These are phyloP conservation scores for Rhinoptilus africanus DNA, from an alignment of 2,113 vertebrate genomes.

Conservation along the genomic window DNA sequence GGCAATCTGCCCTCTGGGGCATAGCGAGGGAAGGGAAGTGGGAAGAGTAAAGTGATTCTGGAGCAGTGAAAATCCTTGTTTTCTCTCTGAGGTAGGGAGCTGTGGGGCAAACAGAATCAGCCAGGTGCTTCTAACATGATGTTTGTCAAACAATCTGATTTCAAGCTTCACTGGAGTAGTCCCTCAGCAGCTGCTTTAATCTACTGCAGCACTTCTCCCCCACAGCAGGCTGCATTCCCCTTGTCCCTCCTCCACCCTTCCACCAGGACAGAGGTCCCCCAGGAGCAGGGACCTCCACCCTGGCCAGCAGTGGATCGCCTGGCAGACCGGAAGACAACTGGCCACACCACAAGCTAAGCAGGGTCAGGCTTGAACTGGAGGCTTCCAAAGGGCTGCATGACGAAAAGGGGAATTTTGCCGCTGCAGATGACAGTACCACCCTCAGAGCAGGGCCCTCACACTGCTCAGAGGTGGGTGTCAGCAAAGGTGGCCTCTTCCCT, in stretches of 20 bases:
- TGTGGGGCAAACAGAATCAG: constrained; percentile 53
- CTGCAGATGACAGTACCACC: neutral
- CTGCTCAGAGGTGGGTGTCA: neutral
- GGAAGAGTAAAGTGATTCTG: neutral
- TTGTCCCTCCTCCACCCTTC: neutral
- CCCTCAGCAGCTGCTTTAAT: constrained; percentile 55
- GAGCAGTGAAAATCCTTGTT: constrained; percentile 23
- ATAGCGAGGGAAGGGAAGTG: neutral
- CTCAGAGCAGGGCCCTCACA: neutral
- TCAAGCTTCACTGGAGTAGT: constrained; percentile 48
- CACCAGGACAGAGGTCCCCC: neutral
- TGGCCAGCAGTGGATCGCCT: neutral
- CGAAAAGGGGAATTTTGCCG: neutral
- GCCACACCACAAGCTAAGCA: neutral
- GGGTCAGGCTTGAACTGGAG: neutral
- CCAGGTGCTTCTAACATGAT: constrained; percentile 55
- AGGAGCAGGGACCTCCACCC: neutral
- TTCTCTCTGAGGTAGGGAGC: constrained; percentile 23
- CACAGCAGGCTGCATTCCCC: neutral
- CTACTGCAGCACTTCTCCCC: constrained; percentile 15
- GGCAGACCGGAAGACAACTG: neutral
- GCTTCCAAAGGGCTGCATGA: neutral
- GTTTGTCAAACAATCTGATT: constrained; percentile 64
- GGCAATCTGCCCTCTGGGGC: neutral
- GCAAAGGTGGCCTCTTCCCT: neutral